Percentiles rank a stretch among this genome's conserved stretches.
Conservation (phyloP, 2,797 vertebrate genomes). For the Tenualosa ilisha region DNA sequence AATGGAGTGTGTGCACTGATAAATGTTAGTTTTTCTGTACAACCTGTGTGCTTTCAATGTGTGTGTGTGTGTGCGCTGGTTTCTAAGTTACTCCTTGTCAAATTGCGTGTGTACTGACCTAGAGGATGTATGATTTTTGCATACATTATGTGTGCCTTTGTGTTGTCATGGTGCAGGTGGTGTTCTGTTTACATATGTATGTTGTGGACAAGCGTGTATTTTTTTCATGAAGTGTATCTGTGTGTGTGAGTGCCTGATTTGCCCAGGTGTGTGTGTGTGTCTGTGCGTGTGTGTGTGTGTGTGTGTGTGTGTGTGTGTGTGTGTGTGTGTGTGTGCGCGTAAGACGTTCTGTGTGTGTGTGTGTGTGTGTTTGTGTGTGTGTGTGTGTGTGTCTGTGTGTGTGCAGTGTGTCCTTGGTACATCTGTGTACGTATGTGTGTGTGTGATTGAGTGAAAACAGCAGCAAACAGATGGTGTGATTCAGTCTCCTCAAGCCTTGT, state of each 20-base stretch:
- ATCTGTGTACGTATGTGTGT: conserved; percentile 26
- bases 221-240: neutral
- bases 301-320: too few relatives aligned
- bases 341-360: neutral
- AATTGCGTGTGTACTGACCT: neutral
- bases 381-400: too few relatives aligned
- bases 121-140: neutral
- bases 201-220: neutral
- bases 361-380: conserved; percentile 49
- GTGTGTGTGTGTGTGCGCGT: too few relatives aligned
- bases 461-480: conserved; percentile 67
- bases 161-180: conserved; percentile 12
- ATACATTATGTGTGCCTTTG: neutral
- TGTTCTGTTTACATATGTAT: conserved; percentile 29
- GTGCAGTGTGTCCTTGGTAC: neutral
- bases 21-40: neutral
- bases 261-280: conserved; percentile 11
- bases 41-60: neutral
- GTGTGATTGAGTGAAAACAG: conserved; percentile 61
- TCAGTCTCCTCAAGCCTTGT: conserved; percentile 53
- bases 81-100: conserved; percentile 54
- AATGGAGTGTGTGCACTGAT: neutral
- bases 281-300: conserved; percentile 33
- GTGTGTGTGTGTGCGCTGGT: neutral
- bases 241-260: neutral